phyloP scores from a whole-genome alignment of 2,888 invertebrate species.

The Chirona hameri region DNA sequence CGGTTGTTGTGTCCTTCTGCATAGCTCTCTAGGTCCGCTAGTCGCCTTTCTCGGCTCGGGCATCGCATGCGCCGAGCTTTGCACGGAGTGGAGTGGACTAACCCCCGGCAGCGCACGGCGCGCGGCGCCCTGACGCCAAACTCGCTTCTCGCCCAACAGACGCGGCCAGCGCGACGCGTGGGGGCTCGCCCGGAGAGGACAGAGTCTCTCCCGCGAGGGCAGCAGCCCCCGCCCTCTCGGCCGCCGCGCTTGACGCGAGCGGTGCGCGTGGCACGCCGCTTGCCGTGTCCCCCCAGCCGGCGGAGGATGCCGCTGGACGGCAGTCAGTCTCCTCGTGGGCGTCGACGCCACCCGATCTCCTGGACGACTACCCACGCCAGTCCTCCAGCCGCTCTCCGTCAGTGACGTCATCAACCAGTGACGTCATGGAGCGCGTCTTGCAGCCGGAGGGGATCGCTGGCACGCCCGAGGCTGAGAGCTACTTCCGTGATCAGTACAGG shows the following conservation, averaged over 20 bases:
- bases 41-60: neutral
- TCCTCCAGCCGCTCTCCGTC: slow-evolving; percentile 12
- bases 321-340: neutral
- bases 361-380: slow-evolving; percentile 22
- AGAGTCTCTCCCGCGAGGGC: neutral
- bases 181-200: neutral
- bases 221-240: neutral
- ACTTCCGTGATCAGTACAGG: slow-evolving; percentile 34
- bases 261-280: neutral
- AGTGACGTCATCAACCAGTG: neutral
- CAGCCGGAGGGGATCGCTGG: slow-evolving; percentile 35
- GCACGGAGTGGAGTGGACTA: slow-evolving; percentile 8
- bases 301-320: neutral
- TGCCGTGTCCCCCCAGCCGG: neutral
- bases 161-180: neutral
- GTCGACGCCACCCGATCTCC: neutral
- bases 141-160: neutral
- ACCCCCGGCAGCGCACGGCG: neutral
- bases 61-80: neutral
- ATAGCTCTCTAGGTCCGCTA: neutral
- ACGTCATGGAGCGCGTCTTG: slow-evolving; percentile 33
- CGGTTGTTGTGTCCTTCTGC: too few species aligned
- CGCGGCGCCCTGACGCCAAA: neutral
- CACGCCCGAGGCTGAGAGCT: slow-evolving; percentile 37
- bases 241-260: neutral